These are phyloP conservation scores for Tetrapedia diversipes DNA, from an alignment of 2,888 invertebrate species.

Conservation along the genomic window DNA sequence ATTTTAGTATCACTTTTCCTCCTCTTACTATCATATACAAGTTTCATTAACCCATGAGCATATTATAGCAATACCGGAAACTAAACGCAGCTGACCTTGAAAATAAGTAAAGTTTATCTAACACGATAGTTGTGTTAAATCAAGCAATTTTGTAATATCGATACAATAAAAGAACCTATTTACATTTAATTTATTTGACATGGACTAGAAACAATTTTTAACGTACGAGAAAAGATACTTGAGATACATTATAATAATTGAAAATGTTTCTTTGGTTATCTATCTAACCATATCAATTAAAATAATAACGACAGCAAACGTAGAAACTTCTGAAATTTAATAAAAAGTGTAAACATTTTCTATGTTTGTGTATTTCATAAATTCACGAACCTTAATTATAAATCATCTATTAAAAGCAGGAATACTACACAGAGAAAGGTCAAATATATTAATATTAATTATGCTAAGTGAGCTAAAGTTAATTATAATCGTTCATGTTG, in stretches of 20 bases:
- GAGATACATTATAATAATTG: too few relatives aligned
- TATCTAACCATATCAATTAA: too few relatives aligned
- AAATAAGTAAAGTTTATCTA: slow-evolving; percentile 27
- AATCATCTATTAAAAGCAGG: too few relatives aligned
- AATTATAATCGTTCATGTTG: not conserved
- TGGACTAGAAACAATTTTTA: not conserved
- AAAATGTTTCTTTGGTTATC: too few relatives aligned
- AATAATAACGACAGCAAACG: too few relatives aligned
- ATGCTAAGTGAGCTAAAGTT: not conserved
- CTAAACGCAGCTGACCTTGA: slow-evolving; percentile 48
- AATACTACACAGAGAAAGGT: not conserved
- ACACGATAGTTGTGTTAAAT: slow-evolving; percentile 22
- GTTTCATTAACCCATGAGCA: not conserved
- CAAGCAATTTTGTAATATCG: not conserved
- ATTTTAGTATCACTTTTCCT: not conserved
- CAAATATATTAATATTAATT: not conserved
- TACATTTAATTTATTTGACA: not conserved
- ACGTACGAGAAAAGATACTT: too few relatives aligned
- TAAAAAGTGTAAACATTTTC: too few relatives aligned
- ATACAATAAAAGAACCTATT: not conserved
- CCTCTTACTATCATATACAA: not conserved
- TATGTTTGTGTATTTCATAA: too few relatives aligned
- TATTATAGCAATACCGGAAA: not conserved
- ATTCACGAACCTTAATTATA: too few relatives aligned
- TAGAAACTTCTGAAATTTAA: too few relatives aligned